phyloP scores from a whole-genome alignment of 2,888 invertebrate genomes.

The Lacanobia oleracea region DNA sequence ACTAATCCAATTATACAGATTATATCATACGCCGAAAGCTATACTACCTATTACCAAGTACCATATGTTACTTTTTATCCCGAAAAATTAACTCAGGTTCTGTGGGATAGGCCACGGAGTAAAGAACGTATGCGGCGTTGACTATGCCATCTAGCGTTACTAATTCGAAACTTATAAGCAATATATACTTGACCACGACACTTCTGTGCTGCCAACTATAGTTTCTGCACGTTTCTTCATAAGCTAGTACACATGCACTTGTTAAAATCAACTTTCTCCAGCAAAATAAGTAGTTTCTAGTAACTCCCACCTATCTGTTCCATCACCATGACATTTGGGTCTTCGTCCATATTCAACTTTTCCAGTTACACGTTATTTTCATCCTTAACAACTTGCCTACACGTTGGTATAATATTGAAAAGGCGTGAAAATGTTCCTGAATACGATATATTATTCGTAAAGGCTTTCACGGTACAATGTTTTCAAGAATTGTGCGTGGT shows the following conservation, averaged over 20 bases:
- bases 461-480: conserved; percentile 36
- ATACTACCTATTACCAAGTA: too few species aligned
- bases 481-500: conserved; percentile 14
- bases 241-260: neutral
- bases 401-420: conserved; percentile 27
- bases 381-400: conserved; percentile 73
- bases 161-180: too few species aligned
- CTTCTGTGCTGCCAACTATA: too few species aligned
- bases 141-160: too few species aligned
- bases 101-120: too few species aligned
- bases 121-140: too few species aligned
- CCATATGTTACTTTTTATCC: too few species aligned
- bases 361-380: conserved; percentile 73
- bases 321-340: conserved; percentile 68
- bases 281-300: conserved; percentile 18
- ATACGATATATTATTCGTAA: conserved; percentile 42
- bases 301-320: neutral
- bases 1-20: neutral
- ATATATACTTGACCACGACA: too few species aligned
- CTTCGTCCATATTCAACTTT: conserved; percentile 70
- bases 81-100: too few species aligned
- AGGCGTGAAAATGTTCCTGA: conserved; percentile 46
- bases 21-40: neutral
- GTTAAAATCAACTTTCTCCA: too few species aligned
- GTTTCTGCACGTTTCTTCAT: too few species aligned